Evolutionary conservation across 2,113 vertebrate species (phyloP).

Genomic region (Phoxinus phoxinus): DNA sequence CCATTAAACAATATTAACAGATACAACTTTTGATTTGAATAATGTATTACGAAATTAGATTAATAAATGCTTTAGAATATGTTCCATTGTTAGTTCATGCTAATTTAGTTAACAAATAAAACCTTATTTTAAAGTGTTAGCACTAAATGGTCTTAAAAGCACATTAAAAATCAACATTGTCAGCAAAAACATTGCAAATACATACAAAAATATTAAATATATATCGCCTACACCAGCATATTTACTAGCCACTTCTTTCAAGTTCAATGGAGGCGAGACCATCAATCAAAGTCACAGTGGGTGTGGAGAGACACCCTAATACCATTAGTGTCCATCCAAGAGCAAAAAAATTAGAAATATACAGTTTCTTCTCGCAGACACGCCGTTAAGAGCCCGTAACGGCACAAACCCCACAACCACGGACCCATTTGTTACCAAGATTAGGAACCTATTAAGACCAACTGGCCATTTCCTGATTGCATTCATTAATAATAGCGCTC

Average conservation of each 20-base stretch:
- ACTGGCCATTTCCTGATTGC: constrained; percentile 61
- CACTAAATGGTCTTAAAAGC: not conserved
- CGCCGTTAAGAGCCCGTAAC: constrained; percentile 22
- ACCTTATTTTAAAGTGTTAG: not conserved
- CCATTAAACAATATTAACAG: not conserved
- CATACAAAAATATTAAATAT: not conserved
- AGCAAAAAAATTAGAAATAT: constrained; percentile 45
- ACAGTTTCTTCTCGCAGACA: constrained; percentile 43
- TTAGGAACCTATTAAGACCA: constrained; percentile 61
- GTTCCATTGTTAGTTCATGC: no score
- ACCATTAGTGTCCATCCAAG: constrained; percentile 59
- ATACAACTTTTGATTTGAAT: not conserved
- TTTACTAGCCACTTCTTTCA: not conserved
- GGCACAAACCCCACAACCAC: constrained; percentile 29
- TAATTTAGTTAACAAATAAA: not conserved
- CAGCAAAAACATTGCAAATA: not conserved
- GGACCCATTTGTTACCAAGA: constrained; percentile 53
- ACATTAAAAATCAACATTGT: no score
- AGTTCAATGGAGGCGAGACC: not conserved
- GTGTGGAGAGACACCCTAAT: constrained; percentile 46
- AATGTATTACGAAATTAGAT: not conserved
- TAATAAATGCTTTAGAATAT: no score
- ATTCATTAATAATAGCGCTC: constrained; percentile 58
- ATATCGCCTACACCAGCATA: not conserved
- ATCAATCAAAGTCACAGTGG: constrained; percentile 29